phyloP scores from a whole-genome alignment of 1,140 invertebrate species.

The Phenacoccus solenopsis region DNA sequence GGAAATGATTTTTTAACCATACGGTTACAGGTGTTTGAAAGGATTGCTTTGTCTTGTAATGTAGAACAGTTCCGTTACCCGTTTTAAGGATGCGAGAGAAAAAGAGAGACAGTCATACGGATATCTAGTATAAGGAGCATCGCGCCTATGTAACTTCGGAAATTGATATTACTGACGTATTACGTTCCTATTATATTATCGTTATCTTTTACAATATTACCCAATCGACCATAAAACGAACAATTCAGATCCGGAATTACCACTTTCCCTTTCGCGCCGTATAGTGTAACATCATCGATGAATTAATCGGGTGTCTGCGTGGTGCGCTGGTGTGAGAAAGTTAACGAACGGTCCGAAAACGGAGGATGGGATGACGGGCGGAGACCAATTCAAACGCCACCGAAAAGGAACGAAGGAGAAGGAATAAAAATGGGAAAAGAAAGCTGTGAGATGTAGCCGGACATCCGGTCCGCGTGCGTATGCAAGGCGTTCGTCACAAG shows the following conservation, averaged over 20 bases:
- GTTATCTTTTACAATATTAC: neutral
- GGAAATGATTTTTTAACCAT: no score
- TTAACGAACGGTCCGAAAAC: neutral
- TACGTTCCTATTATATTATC: neutral
- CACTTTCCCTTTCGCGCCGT: neutral
- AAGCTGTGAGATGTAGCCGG: neutral
- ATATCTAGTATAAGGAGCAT: no score
- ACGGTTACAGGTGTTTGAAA: no score
- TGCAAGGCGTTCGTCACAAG: neutral
- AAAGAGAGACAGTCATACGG: no score
- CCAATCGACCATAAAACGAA: neutral
- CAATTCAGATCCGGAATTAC: neutral
- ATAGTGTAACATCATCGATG: neutral
- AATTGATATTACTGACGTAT: no score
- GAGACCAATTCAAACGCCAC: neutral
- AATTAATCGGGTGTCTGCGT: neutral
- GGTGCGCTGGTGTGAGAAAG: neutral
- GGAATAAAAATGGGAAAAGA: conserved; percentile 2
- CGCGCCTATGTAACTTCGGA: no score
- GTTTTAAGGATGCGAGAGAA: no score
- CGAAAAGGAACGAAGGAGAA: neutral
- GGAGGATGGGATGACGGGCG: neutral
- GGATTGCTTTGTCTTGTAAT: no score
- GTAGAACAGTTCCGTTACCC: no score
- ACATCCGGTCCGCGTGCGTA: neutral